Base-by-base conservation (phyloP, 2,113 vertebrate genomes). In the Corydoras maculifer region DNA sequence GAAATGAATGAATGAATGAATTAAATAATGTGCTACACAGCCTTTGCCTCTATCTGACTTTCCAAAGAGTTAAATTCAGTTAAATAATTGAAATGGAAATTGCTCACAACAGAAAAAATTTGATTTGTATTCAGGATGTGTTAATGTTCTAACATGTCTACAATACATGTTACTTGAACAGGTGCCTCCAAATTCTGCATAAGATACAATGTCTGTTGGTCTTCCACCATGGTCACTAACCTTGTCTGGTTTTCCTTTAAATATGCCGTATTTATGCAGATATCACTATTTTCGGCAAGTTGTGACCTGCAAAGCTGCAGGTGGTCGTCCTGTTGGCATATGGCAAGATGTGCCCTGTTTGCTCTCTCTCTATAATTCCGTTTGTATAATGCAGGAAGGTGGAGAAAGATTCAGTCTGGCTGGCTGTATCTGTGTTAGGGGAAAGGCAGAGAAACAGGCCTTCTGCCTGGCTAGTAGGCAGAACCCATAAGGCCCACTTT, bases 271-370 rank as follows among this genome's bases (percentile, higher is more conserved):
- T 66, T 62, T 1, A 51, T 65, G 70, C 68, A 73, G 75, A 79
- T 71, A 75, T 83, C 82, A 79, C 81, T 87, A 84, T 85, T 86
- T 86, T 85, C 70, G 76, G 83, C 75, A 54, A 55, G 75, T 80
- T 81, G 79, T 76, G 69, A 78, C 81, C 84, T 53, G 72, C 72
- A 77, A 69, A 80, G 75, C 86, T 76, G 82, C 81, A 78, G 84
- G 86, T 79, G 82, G 83, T 80, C 78, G 78, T 86, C 79, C 86
- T 86, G 82, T 81, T 69, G 81, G 82, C 86, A 88, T 87, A 87
- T 88, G 87, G 84, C 82, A 82, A 54, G 63, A 43, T 25, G 35
- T 43, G 18, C 48, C 63, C 55, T 30, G 43, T 25, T 51, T 65
- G 43, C 29, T 62, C 49, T 51, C 25, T 67, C 18, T 25, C 18